phyloP scores from a whole-genome alignment of 2,113 vertebrate genomes.

The Gavia stellata region DNA sequence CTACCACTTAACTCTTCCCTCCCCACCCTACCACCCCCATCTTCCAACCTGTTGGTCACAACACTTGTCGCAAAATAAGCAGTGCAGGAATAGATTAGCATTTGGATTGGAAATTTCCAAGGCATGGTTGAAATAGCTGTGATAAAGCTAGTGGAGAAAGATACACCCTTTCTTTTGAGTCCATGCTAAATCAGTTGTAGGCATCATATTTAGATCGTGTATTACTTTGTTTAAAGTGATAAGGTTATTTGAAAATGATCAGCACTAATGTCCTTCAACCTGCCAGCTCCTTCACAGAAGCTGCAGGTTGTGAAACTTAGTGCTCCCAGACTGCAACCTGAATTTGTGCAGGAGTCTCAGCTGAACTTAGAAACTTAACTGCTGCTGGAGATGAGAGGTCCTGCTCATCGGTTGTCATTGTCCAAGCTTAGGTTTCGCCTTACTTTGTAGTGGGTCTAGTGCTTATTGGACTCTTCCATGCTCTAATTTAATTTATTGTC shows the following conservation, averaged over 20 bases:
- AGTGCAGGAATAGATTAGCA: neutral
- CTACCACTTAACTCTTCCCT: neutral
- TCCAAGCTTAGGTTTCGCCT: neutral
- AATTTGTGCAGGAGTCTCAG: neutral
- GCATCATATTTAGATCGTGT: neutral
- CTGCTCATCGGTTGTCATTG: neutral
- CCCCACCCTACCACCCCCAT: neutral
- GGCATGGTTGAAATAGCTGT: neutral
- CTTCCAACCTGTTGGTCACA: neutral
- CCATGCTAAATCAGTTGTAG: neutral
- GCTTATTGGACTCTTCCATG: neutral
- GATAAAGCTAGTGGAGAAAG: neutral
- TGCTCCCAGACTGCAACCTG: neutral
- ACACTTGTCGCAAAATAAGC: neutral
- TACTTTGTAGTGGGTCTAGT: neutral
- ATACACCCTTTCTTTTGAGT: neutral
- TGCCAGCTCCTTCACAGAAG: neutral
- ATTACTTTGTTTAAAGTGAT: neutral
- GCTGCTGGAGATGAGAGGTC: neutral
- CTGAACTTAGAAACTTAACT: neutral
- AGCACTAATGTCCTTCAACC: neutral
- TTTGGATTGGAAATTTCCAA: neutral
- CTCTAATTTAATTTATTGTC: neutral
- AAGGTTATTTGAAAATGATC: neutral
- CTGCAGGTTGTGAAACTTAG: neutral